Base-by-base conservation (phyloP, 1,140 invertebrate genomes). In the Trichoplusia ni region DNA sequence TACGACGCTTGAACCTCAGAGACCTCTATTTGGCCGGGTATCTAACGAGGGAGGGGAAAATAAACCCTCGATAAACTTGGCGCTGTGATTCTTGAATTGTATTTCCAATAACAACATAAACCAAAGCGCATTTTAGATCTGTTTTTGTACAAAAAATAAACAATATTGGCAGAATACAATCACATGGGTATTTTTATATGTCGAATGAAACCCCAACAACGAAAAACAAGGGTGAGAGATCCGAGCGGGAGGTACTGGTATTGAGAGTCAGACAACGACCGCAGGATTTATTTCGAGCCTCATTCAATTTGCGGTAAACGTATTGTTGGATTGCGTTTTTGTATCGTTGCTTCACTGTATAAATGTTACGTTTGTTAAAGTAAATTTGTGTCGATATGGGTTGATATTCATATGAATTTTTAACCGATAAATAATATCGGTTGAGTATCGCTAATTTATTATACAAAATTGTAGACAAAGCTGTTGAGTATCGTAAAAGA, bases 261-360 rank as follows among this genome's bases (percentile, higher is more conserved):
- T 77, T 76, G 75, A 72, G 75, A 84, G 75, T 81, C 79, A 84
- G 78, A 81, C 80, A 82, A 79, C 77, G 80, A 81, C 83, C 78
- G 76, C 81, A 71, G 81, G 77, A 89, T 89, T 89, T 89, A 89
- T 89, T 82, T 84, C 75, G 76, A 84, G 79, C 75, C 76, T 86
- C 79, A 84, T 86, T 89, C 84, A 89, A 86, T 89, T 86, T 86
- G 81, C 75, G 83, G 87, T 74, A 77, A 80, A 79, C 78, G 79
- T 84, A 86, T 88, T 83, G 81, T 81, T 80, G 69, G 79, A 86
- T 83, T 86, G 81, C 59, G 60, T 84, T 82, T 86, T 81, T 82
- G 68, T 80, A 78, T 78, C 29, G 29, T 60, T 9, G 23, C 13
- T 25, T 31, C 21, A 35, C 18, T 54, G 16, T 40, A 62, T 53